Evolutionary conservation across 2,888 invertebrate genomes (phyloP), one percentile per base, ranked within the genome.

Genomic region (Lymantria monacha): DNA sequence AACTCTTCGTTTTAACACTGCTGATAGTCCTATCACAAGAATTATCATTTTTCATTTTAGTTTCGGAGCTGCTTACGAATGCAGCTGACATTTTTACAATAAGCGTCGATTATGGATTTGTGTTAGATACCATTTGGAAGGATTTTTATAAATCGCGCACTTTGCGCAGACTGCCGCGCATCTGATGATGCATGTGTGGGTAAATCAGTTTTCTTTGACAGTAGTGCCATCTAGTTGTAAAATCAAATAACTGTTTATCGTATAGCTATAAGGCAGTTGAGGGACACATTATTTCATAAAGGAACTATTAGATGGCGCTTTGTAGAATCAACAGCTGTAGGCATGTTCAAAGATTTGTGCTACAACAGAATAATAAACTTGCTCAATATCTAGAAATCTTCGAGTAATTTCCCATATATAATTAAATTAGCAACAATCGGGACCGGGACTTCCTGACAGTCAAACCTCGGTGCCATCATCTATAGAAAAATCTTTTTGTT

Each of bases 101-200:
- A 73, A 69, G 76, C 82, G 83, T 81, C 83, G 80, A 85, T 81
- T 89, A 89, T 87, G 86, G 89, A 89, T 89, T 89, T 88, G 79
- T 79, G 85, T 73, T 81, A 77, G 80, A 77, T 66, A 74, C 78
- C 83, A 83, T 87, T 87, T 84, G 84, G 79, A 75, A 72, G 74
- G 83, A 88, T 83, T 86, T 90, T 90, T 89, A 84, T 89, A 90
- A 83, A 83, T 83, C 87, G 88, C 90, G 90, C 91, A 91, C 76
- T 66, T 78, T 77, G 84, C 81, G 90, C 91, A 91, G 76, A 66
- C 78, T 77, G 84, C 81, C 87, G 90, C 90, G 91, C 91, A 91
- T 85, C 72, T 77, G 51, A 55, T 80, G 83, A 81, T 80, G 75
- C 62, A 47, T 60, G 53, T 44, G 80, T 83, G 73, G 85, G 63